Evolutionary conservation across 2,888 invertebrate species (phyloP).

Genomic region (Calameuta pallipes): DNA sequence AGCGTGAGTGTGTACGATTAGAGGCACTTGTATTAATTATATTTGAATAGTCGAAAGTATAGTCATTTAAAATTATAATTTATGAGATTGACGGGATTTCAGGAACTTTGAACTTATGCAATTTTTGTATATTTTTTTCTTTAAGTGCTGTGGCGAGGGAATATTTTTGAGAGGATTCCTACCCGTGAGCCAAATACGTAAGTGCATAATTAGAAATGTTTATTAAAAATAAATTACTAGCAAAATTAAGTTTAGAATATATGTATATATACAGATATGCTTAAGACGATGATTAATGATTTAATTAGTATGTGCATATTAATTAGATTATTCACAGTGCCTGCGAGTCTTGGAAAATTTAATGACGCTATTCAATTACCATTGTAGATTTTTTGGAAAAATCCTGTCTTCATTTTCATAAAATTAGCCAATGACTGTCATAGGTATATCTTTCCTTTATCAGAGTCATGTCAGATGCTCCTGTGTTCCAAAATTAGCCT

Average conservation of each 20-base stretch:
- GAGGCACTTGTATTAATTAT: background rate
- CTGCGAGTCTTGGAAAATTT: background rate
- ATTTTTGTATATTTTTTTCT: background rate
- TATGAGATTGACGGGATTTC: background rate
- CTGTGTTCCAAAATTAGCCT: background rate
- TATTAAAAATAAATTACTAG: background rate
- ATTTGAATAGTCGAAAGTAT: background rate
- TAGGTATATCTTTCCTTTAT: background rate
- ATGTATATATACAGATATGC: background rate
- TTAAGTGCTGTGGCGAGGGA: background rate
- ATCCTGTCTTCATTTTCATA: background rate
- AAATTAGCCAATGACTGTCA: background rate
- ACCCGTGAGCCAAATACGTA: background rate
- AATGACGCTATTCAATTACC: background rate
- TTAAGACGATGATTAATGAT: background rate
- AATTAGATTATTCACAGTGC: background rate
- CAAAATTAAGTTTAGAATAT: background rate
- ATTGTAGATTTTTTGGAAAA: no score
- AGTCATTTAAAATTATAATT: background rate
- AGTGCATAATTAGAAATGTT: background rate
- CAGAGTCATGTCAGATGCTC: background rate
- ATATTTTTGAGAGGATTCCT: background rate
- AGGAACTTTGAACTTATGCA: background rate
- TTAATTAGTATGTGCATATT: background rate
- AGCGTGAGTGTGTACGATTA: background rate